Base-by-base conservation (phyloP, 2,113 vertebrate genomes). In the Xyrauchen texanus region DNA sequence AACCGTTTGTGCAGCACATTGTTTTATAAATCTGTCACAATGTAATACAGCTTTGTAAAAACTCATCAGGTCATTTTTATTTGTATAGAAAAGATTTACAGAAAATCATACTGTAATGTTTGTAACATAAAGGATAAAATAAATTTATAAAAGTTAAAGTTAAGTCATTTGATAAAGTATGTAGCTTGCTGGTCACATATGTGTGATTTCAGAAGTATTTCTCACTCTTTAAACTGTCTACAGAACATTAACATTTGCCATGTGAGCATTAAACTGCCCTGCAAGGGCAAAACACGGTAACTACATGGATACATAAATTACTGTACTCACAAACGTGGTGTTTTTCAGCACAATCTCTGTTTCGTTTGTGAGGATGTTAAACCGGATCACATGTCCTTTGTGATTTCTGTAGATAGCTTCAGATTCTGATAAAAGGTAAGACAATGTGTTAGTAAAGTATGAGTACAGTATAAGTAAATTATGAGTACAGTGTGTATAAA, bases 301-400 rank as follows among this genome's bases (percentile, higher is more conserved):
- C 51, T 52, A 10, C 51, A 10, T 9, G 4, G 13, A 58, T 58
- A n/a, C 55, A 58, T 15, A 13, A 7, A 7, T 5, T 6, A 13
- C 7, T 58, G 11, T 3, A 96, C 97, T 97, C 92, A 98, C 97
- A 93, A 98, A 98, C 62, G 96, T 98, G 83, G 91, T 90, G 85
- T 98, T 98, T 88, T 93, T 93, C 92, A 98, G 88, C 85, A 98
- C 87, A 72, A 97, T 91, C 61, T 94, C 95, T 0, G 94, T 96
- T 81, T 94, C 89, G 78, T 98, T 98, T 70, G 93, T 96, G 84
- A 95, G 89, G 88, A 96, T 93, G 90, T 97, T 98, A 91, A 97
- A 93, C 87, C 95, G 95, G 92, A 98, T 91, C 86, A 98, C 97
- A 72, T 98, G 95, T 78, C 97, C 96, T 49, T 95, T 93, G n/a